A percentile compares a stretch with the other conserved stretches of the same genome.
Conservation (phyloP, 1,140 invertebrate genomes). For the Panulirus ornatus region DNA sequence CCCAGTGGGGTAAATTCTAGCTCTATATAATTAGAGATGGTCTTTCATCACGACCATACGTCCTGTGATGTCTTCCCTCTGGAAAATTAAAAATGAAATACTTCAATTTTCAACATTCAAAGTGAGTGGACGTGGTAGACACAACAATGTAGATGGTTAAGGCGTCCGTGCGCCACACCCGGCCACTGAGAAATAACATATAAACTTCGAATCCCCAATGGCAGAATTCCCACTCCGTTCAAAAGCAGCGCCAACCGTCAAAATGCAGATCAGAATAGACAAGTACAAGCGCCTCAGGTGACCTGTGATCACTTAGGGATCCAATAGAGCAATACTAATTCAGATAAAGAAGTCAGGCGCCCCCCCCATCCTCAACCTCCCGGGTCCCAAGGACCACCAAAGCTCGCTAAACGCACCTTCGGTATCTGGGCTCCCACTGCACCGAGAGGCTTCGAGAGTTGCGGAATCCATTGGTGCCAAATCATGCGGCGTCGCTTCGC, state of each 20-base stretch:
- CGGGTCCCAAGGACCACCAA: constrained; percentile 40
- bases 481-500: constrained; percentile 65
- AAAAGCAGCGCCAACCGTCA: constrained; percentile 54
- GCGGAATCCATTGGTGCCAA: constrained; percentile 69
- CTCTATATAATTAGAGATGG: constrained; percentile 1
- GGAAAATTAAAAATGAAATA: too few relatives aligned
- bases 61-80: background rate
- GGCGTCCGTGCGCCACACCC: too few relatives aligned
- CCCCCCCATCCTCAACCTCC: background rate
- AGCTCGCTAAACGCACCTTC: constrained; percentile 57
- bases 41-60: background rate
- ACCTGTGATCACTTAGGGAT: constrained; percentile 31
- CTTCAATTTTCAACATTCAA: too few relatives aligned
- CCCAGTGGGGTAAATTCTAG: constrained; percentile 17
- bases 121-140: too few relatives aligned
- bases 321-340: constrained; percentile 26
- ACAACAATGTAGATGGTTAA: too few relatives aligned
- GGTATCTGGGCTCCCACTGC: constrained; percentile 40
- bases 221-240: background rate
- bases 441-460: constrained; percentile 55
- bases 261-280: background rate
- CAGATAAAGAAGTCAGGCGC: constrained; percentile 55
- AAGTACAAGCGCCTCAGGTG: constrained; percentile 55
- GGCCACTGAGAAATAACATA: too few relatives aligned
- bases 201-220: too few relatives aligned